Evolutionary conservation across 2,797 vertebrate genomes (phyloP).

Genomic region (Falco berigora): DNA sequence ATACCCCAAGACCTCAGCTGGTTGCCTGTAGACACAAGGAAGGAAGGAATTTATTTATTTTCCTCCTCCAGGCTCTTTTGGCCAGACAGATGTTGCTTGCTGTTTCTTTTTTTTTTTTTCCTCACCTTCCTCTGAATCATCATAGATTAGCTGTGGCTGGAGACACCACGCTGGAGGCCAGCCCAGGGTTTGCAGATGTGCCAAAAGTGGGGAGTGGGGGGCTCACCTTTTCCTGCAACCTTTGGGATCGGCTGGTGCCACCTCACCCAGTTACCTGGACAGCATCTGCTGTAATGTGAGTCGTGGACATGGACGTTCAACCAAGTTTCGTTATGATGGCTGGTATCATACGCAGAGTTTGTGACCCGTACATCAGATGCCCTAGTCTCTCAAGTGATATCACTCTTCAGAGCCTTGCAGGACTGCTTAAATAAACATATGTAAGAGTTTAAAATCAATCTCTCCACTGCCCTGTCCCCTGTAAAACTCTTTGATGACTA

Average conservation of each 20-base stretch:
- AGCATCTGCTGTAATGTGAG: background rate
- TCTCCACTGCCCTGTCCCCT: background rate
- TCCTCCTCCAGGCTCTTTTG: background rate
- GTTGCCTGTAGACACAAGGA: background rate
- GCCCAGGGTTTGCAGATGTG: background rate
- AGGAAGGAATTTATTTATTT: background rate
- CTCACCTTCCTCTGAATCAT: background rate
- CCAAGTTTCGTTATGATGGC: rapidly evolving
- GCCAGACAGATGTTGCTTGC: background rate
- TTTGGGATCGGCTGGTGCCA: background rate
- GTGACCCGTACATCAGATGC: background rate
- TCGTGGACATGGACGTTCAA: background rate
- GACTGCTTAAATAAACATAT: background rate
- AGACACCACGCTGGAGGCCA: background rate
- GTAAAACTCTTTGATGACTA: conserved; percentile 53
- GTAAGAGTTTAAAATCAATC: background rate
- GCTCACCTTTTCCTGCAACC: background rate
- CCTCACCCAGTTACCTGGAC: background rate
- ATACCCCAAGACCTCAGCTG: background rate
- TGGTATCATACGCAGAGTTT: rapidly evolving
- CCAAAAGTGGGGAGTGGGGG: background rate
- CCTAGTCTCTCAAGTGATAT: background rate
- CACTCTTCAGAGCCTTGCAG: background rate
- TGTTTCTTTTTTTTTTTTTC: background rate
- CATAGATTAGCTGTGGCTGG: background rate